A percentile compares a stretch with the other conserved stretches of the same genome.
phyloP scores from a whole-genome alignment of 2,797 vertebrate genomes.

The Sparidentex hasta region DNA sequence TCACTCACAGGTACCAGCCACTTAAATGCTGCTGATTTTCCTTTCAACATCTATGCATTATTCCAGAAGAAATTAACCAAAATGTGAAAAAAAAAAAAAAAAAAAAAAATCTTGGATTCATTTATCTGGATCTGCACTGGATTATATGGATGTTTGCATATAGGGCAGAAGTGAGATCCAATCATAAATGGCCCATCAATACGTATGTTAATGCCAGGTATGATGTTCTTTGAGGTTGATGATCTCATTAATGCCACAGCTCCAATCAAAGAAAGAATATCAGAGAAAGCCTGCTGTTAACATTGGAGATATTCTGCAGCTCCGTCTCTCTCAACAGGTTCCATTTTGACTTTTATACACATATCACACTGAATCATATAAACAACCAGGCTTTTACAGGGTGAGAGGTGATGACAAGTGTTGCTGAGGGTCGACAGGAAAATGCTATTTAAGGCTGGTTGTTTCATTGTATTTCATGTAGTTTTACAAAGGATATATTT shows the following conservation, averaged over 20 bases:
- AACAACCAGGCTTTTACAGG: not conserved
- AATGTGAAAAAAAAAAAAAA: too few relatives aligned
- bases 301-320: constrained; percentile 1
- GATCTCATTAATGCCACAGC: not conserved
- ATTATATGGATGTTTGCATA: too few relatives aligned
- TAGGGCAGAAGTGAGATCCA: too few relatives aligned
- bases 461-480: not conserved
- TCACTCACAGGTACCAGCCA: too few relatives aligned
- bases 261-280: not conserved
- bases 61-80: too few relatives aligned
- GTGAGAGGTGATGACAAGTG: not conserved
- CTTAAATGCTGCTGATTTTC: too few relatives aligned
- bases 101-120: too few relatives aligned
- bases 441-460: not conserved
- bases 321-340: not conserved
- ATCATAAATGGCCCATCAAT: too few relatives aligned
- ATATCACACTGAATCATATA: constrained; percentile 2
- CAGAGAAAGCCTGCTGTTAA: not conserved
- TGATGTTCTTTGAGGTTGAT: not conserved
- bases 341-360: constrained; percentile 10
- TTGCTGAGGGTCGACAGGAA: not conserved
- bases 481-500: not conserved
- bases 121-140: too few relatives aligned
- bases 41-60: too few relatives aligned
- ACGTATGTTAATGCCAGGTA: too few relatives aligned